Evolutionary conservation across 2,888 invertebrate genomes (phyloP).

Genomic region (Euzetes globulus): DNA sequence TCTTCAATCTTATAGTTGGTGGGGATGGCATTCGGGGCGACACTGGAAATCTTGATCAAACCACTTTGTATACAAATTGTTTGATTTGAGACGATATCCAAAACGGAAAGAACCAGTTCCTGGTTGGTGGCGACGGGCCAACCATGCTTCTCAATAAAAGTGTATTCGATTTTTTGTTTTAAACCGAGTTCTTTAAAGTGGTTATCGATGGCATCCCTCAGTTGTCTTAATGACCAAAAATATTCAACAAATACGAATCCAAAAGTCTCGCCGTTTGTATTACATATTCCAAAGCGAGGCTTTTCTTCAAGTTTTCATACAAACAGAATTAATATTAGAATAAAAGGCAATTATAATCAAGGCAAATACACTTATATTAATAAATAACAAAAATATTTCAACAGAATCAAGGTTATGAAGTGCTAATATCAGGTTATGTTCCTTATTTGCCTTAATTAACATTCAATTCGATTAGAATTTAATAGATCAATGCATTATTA

Average conservation of each 20-base stretch:
- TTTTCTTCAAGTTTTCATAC: slow-evolving; percentile 13
- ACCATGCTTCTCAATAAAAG: slow-evolving; percentile 44
- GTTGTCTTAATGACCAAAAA: background rate
- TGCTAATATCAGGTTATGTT: too few species aligned
- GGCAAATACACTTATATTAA: background rate
- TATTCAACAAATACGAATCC: slow-evolving; percentile 29
- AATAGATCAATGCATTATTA: too few species aligned
- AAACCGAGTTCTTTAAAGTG: background rate
- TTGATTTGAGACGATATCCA: slow-evolving; percentile 44
- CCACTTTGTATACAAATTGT: slow-evolving; percentile 37
- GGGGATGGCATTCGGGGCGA: background rate
- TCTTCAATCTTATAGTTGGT: background rate
- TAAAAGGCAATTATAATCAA: too few species aligned
- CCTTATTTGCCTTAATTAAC: too few species aligned
- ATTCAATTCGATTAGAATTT: too few species aligned
- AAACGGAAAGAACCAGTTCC: slow-evolving; percentile 43
- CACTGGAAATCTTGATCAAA: background rate
- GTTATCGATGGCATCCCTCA: slow-evolving; percentile 9
- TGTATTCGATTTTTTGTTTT: slow-evolving; percentile 15
- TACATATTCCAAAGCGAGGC: slow-evolving; percentile 27
- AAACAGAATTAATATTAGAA: background rate
- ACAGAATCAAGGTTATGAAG: too few species aligned
- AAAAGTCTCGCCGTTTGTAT: slow-evolving; percentile 10
- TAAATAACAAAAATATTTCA: too few species aligned
- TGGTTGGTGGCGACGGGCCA: slow-evolving; percentile 46